Percentiles rank a stretch among this genome's conserved stretches.
phyloP scores from a whole-genome alignment of 2,888 invertebrate genomes.

The Griposia aprilina region DNA sequence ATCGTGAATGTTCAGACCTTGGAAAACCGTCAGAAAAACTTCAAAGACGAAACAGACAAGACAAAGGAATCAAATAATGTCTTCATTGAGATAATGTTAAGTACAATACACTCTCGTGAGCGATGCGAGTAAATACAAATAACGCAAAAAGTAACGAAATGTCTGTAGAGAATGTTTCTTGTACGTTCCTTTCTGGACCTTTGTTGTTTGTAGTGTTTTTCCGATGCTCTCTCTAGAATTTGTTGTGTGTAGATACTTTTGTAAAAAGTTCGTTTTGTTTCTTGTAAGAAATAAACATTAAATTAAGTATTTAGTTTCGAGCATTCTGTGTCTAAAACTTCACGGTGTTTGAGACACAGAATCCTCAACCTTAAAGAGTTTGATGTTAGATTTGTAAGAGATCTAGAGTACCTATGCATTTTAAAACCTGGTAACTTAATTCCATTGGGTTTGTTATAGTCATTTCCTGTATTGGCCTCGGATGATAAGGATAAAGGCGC shows the following conservation, averaged over 20 bases:
- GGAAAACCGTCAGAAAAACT: constrained; percentile 23
- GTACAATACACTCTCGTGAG: constrained; percentile 48
- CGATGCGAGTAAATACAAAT: constrained; percentile 54
- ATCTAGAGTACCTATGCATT: neutral
- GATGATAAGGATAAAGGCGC: too few species aligned
- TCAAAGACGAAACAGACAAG: constrained; percentile 10
- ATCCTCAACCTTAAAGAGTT: neutral
- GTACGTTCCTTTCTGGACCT: constrained; percentile 44
- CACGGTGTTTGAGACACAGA: neutral
- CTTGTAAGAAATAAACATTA: constrained; percentile 1
- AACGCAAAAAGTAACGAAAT: constrained; percentile 36
- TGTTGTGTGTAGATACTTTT: constrained; percentile 41
- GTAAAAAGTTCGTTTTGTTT: constrained; percentile 13
- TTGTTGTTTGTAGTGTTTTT: constrained; percentile 47
- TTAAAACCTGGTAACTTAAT: neutral
- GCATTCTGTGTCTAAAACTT: neutral
- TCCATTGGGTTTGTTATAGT: neutral
- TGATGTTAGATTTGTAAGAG: neutral
- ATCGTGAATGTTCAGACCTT: neutral
- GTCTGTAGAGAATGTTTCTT: constrained; percentile 40
- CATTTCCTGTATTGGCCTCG: neutral
- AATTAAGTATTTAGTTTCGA: neutral
- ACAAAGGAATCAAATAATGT: constrained; percentile 53
- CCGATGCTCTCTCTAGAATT: constrained; percentile 25
- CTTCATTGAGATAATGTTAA: constrained; percentile 50